phyloP scores from a whole-genome alignment of 2,797 vertebrate genomes.

The Poeciliopsis gracilis region DNA sequence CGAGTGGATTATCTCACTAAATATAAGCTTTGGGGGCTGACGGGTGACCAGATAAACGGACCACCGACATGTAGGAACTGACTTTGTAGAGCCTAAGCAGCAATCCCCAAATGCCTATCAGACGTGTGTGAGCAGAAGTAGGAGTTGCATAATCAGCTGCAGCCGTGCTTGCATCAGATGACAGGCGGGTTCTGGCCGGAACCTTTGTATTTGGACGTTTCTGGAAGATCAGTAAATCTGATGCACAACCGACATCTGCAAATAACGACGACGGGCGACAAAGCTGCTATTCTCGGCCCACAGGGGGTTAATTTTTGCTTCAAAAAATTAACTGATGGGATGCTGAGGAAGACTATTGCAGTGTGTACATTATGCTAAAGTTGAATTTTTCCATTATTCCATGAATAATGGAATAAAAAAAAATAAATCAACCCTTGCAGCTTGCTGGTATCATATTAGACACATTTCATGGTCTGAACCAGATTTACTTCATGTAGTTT shows the following conservation, averaged over 20 bases:
- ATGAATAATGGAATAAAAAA: background rate
- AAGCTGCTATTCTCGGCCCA: too few species aligned
- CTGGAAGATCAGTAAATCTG: too few species aligned
- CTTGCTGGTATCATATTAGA: background rate
- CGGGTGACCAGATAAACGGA: constrained; percentile 46
- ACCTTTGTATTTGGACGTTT: background rate
- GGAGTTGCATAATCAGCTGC: constrained; percentile 20
- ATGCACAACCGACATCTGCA: too few species aligned
- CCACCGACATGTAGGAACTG: constrained; percentile 31
- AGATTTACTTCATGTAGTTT: background rate
- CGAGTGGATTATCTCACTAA: constrained; percentile 77
- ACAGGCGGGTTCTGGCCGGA: constrained; percentile 42
- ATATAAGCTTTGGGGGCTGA: constrained; percentile 69
- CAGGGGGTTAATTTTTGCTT: too few species aligned
- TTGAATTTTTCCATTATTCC: too few species aligned
- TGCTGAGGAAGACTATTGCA: too few species aligned
- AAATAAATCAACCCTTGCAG: background rate
- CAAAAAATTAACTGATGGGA: too few species aligned
- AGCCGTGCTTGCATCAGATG: constrained; percentile 39
- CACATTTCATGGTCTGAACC: background rate
- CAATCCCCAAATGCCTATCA: constrained; percentile 9
- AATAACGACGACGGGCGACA: too few species aligned
- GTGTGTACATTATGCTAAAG: too few species aligned
- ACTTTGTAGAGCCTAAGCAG: background rate
- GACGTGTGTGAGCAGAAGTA: constrained; percentile 18